Evolutionary conservation across 2,113 vertebrate genomes (phyloP).

Genomic region (Fukomys damarensis): DNA sequence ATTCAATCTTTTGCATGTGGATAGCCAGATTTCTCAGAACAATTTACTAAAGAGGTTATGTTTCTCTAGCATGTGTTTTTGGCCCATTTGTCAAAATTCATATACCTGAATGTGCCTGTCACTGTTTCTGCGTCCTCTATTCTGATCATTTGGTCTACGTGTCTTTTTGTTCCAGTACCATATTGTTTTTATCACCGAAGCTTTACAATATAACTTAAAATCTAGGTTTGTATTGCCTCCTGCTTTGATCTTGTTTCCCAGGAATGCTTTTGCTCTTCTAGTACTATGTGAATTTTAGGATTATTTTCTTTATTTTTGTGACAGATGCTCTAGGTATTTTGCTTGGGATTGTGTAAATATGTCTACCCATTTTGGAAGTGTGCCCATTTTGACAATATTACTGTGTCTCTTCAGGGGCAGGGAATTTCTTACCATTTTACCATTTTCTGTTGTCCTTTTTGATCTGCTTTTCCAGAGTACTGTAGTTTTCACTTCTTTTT

Average conservation of each 20-base stretch:
- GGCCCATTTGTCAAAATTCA: neutral
- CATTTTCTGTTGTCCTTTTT: neutral
- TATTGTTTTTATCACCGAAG: neutral
- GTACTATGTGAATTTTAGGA: neutral
- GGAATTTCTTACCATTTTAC: neutral
- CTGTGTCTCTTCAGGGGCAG: neutral
- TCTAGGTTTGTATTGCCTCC: neutral
- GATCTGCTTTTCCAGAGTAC: neutral
- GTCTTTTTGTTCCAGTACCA: neutral
- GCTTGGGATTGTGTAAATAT: neutral
- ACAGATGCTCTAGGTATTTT: neutral
- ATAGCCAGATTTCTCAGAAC: neutral
- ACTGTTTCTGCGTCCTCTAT: neutral
- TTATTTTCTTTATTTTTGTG: neutral
- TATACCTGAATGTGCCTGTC: neutral
- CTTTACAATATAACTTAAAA: neutral
- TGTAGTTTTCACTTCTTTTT: neutral
- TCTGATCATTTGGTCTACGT: neutral
- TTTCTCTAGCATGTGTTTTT: neutral
- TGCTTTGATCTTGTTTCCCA: neutral
- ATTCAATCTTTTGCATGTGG: neutral
- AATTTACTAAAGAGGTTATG: neutral
- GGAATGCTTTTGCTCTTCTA: neutral
- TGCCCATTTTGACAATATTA: neutral
- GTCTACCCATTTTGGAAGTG: neutral